Percentiles rank a stretch among this genome's conserved stretches.
These are phyloP conservation scores for Ptychadena robeensis DNA, from an alignment of 2,797 vertebrate genomes.

Conservation along the genomic window DNA sequence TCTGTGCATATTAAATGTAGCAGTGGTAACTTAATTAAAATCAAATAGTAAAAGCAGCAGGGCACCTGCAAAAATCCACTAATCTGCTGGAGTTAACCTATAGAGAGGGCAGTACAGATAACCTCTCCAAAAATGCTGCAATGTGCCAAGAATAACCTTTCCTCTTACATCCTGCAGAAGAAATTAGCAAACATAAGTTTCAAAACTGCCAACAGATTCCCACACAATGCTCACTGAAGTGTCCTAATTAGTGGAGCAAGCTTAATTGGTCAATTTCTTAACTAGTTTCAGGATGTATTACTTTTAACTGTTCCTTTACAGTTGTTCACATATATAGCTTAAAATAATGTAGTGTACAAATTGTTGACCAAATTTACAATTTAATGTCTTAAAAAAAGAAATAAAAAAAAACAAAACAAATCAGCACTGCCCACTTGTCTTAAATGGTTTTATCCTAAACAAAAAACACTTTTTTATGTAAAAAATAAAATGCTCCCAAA, in stretches of 20 bases:
- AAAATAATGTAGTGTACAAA: not conserved
- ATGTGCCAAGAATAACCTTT: slow-evolving; percentile 42
- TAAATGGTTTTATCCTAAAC: too few species aligned
- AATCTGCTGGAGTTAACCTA: slow-evolving; percentile 45
- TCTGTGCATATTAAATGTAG: slow-evolving; percentile 52
- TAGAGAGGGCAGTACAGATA: slow-evolving; percentile 41
- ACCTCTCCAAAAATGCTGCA: slow-evolving; percentile 35
- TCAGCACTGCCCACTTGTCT: too few species aligned
- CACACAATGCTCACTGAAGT: not conserved
- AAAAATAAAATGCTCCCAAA: too few species aligned
- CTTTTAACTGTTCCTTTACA: not conserved
- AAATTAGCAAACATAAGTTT: not conserved
- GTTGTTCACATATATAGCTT: not conserved
- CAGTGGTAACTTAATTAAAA: slow-evolving; percentile 52
- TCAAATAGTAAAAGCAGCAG: slow-evolving; percentile 43
- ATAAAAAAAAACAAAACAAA: too few species aligned
- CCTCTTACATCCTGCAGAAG: not conserved
- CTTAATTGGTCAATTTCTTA: slow-evolving; percentile 5
- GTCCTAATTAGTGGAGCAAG: slow-evolving; percentile 27
- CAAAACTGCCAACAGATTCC: slow-evolving; percentile 16
- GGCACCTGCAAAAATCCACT: slow-evolving; percentile 44
- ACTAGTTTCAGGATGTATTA: not conserved
- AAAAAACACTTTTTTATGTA: too few species aligned
- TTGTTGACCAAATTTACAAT: not conserved
- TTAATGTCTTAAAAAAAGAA: not conserved